Evolutionary conservation across 2,888 invertebrate species (phyloP), one percentile per base, ranked within the genome.

Genomic region (Conops quadrifasciatus): DNA sequence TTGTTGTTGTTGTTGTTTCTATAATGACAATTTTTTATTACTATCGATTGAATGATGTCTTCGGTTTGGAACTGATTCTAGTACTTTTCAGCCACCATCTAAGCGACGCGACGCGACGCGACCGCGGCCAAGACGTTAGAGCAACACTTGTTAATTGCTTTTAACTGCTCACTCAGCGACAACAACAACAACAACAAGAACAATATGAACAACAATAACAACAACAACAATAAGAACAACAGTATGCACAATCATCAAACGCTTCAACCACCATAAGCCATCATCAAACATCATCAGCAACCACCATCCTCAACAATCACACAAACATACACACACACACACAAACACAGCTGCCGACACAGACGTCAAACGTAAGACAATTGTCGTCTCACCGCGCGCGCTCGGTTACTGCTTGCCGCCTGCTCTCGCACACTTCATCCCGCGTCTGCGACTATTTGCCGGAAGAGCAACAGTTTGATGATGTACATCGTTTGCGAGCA

Each of bases 121-220:
- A 28, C 30, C 43, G 58, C 58, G 26, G 58, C 56, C 66, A 56
- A 53, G n/a, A n/a, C n/a, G n/a, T n/a, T n/a, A n/a, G 36, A 13
- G 59, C 59, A 67, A 59, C 67, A 67, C 59, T 67, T 67, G 60
- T 67, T 59, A 67, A 67, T 67, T 67, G 59, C 67, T 67, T 51
- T 62, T 62, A 62, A 62, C 68, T 60, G 60, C 36, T 30, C 60
- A 36, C 59, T 59, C 59, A 30, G 45, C 24, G n/a, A 28, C 59
- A 24, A 28, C 45, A 28, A 24, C 67, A 36, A n/a, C 36, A 62
- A 36, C 21, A 24, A 56, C 24, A 21, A 19, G 2, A 24, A 2
- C 26, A 56, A 9, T 3, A 13, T 13, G 16, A n/a, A 59, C 26
- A 13, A 16, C 60, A 7, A 36, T 36, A 36, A 9, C 4, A 36